phyloP scores from a whole-genome alignment of 2,797 vertebrate genomes.

The Chrysocyon brachyurus region DNA sequence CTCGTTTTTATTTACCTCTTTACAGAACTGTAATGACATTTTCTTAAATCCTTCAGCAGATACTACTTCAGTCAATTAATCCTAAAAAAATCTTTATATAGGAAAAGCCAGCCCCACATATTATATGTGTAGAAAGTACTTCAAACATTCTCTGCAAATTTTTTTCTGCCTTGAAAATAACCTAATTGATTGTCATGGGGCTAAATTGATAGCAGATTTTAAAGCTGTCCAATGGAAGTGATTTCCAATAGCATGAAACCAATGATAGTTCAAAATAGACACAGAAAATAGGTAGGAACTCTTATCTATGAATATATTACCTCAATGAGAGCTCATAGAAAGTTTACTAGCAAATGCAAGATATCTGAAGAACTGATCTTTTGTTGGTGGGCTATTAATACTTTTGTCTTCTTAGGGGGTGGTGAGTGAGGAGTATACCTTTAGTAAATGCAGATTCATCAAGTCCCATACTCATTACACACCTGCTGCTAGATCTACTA shows the following conservation, averaged over 20 bases:
- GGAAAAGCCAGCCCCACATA: not conserved
- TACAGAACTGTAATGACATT: not conserved
- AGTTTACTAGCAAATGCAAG: not conserved
- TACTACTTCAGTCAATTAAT: not conserved
- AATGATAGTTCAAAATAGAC: not conserved
- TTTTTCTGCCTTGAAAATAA: not conserved
- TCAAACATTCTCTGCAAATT: not conserved
- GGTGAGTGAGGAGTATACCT: not conserved
- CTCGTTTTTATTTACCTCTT: not conserved
- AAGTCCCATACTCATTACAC: not conserved
- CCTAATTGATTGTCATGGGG: not conserved
- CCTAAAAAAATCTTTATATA: not conserved
- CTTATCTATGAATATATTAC: not conserved
- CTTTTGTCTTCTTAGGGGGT: not conserved
- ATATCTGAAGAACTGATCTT: not conserved
- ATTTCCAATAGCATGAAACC: slow-evolving; percentile 3
- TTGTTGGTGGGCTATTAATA: not conserved
- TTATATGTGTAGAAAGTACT: not conserved
- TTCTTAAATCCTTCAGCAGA: slow-evolving; percentile 40
- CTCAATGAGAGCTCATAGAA: not conserved
- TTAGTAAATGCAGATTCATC: not conserved
- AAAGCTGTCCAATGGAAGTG: not conserved
- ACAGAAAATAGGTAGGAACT: not conserved
- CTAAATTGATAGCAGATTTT: slow-evolving; percentile 10
- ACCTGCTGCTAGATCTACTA: not conserved